Evolutionary conservation across 2,113 vertebrate species (phyloP).

Genomic region (Pluvianellus socialis): DNA sequence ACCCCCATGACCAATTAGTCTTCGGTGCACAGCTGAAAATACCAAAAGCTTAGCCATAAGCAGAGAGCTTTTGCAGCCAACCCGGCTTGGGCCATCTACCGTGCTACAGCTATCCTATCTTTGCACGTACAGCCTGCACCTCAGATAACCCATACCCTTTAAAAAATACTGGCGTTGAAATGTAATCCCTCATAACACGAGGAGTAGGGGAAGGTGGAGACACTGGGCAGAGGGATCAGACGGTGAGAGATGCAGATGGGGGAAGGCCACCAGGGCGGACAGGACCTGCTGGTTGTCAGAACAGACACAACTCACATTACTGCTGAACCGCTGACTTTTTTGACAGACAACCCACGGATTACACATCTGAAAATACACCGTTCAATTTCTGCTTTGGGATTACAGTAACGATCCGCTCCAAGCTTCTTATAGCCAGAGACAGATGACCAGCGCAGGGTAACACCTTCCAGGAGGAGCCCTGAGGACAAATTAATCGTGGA

Average conservation of each 20-base stretch:
- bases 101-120: not conserved
- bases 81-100: not conserved
- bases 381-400: not conserved
- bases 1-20: not conserved
- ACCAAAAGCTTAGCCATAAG: not conserved
- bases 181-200: not conserved
- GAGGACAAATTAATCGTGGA: not conserved
- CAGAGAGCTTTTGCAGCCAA: not conserved
- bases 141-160: slow-evolving; percentile 42
- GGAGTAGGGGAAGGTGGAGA: not conserved
- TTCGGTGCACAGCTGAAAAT: not conserved
- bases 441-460: rapidly evolving
- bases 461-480: not conserved
- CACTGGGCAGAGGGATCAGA: not conserved
- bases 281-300: not conserved
- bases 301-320: not conserved
- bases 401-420: not conserved
- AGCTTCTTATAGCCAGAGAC: not conserved
- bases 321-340: not conserved
- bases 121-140: not conserved
- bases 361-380: slow-evolving; percentile 31
- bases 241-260: rapidly evolving
- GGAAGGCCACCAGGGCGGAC: not conserved
- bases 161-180: slow-evolving; percentile 12
- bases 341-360: not conserved